phyloP scores from a whole-genome alignment of 2,888 invertebrate genomes.

The Cerastoderma edule region DNA sequence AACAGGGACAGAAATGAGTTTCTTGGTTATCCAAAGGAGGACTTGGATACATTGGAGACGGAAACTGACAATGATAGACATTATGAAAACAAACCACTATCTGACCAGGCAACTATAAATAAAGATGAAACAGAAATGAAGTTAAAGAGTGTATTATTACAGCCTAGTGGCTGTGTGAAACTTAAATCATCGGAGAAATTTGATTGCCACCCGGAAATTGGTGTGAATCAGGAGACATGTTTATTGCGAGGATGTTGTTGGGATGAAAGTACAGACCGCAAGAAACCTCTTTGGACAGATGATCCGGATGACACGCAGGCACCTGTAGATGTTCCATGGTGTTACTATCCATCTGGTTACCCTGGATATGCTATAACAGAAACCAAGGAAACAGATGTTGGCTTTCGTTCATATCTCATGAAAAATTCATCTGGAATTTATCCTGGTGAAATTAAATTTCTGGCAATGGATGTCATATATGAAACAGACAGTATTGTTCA shows the following conservation, averaged over 20 bases:
- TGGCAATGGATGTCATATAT: constrained; percentile 66
- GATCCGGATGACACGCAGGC: constrained; percentile 28
- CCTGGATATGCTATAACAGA: constrained; percentile 57
- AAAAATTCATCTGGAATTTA: constrained; percentile 60
- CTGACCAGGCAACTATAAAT: not conserved
- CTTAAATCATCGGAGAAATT: constrained; percentile 57
- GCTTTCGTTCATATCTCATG: constrained; percentile 51
- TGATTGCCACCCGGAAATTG: constrained; percentile 71
- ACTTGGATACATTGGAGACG: not conserved
- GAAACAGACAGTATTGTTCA: constrained; percentile 66
- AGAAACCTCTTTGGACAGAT: constrained; percentile 20
- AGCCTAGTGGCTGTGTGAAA: constrained; percentile 36
- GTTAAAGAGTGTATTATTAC: not conserved
- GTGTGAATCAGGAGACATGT: constrained; percentile 52
- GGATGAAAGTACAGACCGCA: constrained; percentile 32
- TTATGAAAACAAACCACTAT: not conserved
- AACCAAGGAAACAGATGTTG: constrained; percentile 40
- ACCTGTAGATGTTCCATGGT: constrained; percentile 64
- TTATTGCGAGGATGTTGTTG: constrained; percentile 70
- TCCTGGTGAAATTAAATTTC: constrained; percentile 59
- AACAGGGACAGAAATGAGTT: not conserved
- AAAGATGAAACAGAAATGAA: not conserved
- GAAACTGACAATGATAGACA: not conserved
- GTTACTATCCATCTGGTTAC: constrained; percentile 68
- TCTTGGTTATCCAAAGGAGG: not conserved